Conservation (phyloP, 2,113 vertebrate genomes). For the Vicugna pacos region DNA sequence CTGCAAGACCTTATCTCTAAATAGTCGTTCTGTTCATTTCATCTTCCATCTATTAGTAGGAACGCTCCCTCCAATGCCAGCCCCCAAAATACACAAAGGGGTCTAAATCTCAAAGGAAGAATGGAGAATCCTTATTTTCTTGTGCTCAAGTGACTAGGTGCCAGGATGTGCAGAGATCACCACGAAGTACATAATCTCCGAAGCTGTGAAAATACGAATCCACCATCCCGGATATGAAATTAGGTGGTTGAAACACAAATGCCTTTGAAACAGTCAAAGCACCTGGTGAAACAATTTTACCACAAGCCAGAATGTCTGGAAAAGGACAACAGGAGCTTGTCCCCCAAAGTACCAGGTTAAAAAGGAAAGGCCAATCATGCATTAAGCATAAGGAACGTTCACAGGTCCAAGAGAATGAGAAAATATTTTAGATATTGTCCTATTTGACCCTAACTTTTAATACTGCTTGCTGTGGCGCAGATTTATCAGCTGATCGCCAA, state of each 20-base stretch:
- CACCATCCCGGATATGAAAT: background rate
- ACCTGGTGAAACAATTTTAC: slow-evolving; percentile 5
- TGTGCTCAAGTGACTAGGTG: background rate
- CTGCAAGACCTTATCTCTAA: slow-evolving; percentile 51
- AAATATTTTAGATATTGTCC: background rate
- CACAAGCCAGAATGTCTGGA: background rate
- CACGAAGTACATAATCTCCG: background rate
- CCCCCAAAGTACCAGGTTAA: background rate
- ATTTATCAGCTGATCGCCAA: background rate
- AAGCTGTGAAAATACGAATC: background rate
- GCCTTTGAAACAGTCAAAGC: background rate
- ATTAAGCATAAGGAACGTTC: background rate
- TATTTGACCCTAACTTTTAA: background rate
- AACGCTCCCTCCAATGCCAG: background rate
- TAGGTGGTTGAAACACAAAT: background rate
- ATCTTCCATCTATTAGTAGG: slow-evolving; percentile 52
- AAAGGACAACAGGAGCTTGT: background rate
- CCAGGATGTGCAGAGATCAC: background rate
- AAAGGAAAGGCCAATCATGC: background rate
- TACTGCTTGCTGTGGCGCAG: background rate
- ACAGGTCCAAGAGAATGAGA: background rate
- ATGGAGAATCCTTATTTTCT: background rate
- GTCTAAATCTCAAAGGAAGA: background rate
- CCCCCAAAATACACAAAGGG: background rate
- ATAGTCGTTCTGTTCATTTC: slow-evolving; percentile 45